These are phyloP conservation scores for Cataglyphis hispanica DNA, from an alignment of 1,140 invertebrate species.

Conservation along the genomic window DNA sequence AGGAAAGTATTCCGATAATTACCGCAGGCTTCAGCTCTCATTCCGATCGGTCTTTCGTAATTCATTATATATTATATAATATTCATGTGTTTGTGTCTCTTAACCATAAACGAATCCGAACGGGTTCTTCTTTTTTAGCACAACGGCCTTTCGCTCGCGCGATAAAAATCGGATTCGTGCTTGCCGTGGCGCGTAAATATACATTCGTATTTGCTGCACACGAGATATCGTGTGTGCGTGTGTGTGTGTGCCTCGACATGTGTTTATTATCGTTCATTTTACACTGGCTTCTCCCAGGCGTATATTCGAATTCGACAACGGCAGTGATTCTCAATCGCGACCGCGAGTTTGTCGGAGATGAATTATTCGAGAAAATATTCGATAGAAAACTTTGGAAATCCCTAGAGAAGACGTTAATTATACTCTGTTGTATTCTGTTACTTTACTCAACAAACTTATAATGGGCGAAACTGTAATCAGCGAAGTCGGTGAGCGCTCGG, in stretches of 20 bases:
- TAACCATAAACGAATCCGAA: conserved; percentile 57
- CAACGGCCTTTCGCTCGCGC: conserved; percentile 50
- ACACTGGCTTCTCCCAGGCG: background rate
- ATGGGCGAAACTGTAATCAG: background rate
- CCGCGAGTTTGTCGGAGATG: background rate
- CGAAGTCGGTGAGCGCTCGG: background rate
- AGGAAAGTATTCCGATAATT: conserved; percentile 65
- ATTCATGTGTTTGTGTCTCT: conserved; percentile 2
- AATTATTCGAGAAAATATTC: conserved; percentile 21
- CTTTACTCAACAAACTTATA: background rate
- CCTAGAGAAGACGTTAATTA: background rate
- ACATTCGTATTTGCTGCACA: conserved; percentile 8
- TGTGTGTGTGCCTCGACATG: background rate
- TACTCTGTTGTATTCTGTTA: background rate
- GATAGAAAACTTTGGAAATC: background rate
- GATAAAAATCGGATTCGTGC: conserved; percentile 19
- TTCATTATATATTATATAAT: conserved; percentile 29
- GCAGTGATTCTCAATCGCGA: background rate
- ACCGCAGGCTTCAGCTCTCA: conserved; percentile 28
- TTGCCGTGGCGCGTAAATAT: background rate
- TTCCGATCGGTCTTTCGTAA: conserved; percentile 64
- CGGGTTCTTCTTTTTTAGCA: conserved; percentile 49
- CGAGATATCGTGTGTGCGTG: background rate
- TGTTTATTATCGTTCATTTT: conserved; percentile 51
- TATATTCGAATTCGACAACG: background rate